These are phyloP conservation scores for Lasiommata megera DNA, from an alignment of 2,888 invertebrate genomes.

Conservation along the genomic window DNA sequence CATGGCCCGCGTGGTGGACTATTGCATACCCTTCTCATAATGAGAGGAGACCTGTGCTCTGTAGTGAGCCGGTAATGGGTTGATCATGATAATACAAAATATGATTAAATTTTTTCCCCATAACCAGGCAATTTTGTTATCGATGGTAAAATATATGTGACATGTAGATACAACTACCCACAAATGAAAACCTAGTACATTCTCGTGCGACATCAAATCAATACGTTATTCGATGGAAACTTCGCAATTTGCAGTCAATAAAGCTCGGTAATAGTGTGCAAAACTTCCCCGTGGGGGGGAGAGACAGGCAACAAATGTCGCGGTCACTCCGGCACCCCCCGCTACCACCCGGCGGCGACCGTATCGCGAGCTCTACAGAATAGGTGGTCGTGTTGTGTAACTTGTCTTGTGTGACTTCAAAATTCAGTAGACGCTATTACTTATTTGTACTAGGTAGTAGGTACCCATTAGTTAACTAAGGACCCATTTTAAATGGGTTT, in stretches of 20 bases:
- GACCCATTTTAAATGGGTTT: too few species aligned
- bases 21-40: too few species aligned
- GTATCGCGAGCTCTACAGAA: slow-evolving; percentile 20
- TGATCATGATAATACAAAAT: too few species aligned
- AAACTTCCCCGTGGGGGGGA: slow-evolving; percentile 49
- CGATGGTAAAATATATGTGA: background rate
- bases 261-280: slow-evolving; percentile 41
- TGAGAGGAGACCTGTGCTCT: too few species aligned
- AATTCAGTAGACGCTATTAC: background rate
- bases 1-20: too few species aligned
- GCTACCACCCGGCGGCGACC: slow-evolving; percentile 13
- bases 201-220: slow-evolving; percentile 23
- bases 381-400: slow-evolving; percentile 14
- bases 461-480: too few species aligned
- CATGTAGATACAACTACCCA: background rate
- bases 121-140: too few species aligned
- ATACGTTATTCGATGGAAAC: slow-evolving; percentile 32
- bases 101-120: too few species aligned
- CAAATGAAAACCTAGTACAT: background rate
- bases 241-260: slow-evolving; percentile 39
- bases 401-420: slow-evolving; percentile 2
- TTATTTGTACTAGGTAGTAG: slow-evolving; percentile 19
- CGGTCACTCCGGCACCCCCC: slow-evolving; percentile 64
- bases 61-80: too few species aligned
- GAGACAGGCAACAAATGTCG: slow-evolving; percentile 75